phyloP scores from a whole-genome alignment of 92 coral and sea anemone genomes.

The Phenganax subtilis region DNA sequence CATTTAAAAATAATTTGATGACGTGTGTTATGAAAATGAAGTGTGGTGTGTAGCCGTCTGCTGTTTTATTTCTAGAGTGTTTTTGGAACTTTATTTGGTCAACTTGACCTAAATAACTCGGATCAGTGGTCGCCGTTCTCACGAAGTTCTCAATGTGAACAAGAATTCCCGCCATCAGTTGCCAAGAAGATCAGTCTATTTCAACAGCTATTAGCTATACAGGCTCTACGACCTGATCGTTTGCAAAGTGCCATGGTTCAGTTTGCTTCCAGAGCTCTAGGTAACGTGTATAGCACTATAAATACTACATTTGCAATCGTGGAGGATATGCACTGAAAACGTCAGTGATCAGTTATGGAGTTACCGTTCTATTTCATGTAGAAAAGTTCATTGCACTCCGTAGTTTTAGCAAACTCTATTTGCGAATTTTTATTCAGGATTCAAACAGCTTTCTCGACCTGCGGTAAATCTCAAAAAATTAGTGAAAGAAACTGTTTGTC shows the following conservation, averaged over 20 bases:
- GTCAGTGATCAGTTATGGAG: neutral
- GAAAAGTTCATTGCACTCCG: too few relatives aligned
- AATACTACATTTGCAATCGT: neutral
- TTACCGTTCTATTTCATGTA: neutral
- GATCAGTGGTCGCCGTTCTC: constrained; percentile 85
- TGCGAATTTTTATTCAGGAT: constrained; percentile 42
- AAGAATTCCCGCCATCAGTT: constrained; percentile 82
- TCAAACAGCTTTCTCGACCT: constrained; percentile 95
- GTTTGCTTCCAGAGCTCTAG: constrained; percentile 95
- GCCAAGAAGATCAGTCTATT: constrained; percentile 84
- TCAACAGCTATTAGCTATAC: constrained; percentile 81
- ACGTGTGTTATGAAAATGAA: too few relatives aligned
- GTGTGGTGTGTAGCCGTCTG: too few relatives aligned
- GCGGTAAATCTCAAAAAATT: constrained; percentile 88
- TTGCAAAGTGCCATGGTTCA: constrained; percentile 91
- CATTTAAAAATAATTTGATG: too few relatives aligned
- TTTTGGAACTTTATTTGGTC: constrained; percentile 71
- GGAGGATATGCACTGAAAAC: neutral
- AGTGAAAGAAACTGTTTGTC: constrained; percentile 88
- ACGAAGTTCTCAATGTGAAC: constrained; percentile 98
- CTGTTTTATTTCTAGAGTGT: constrained; percentile 53
- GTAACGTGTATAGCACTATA: constrained; percentile 40
- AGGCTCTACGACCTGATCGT: constrained; percentile 94
- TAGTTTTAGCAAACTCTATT: too few relatives aligned
- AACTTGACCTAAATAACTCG: constrained; percentile 70